These are phyloP conservation scores for Himalopsyche anomala DNA, from an alignment of 2,888 invertebrate species.

Conservation along the genomic window DNA sequence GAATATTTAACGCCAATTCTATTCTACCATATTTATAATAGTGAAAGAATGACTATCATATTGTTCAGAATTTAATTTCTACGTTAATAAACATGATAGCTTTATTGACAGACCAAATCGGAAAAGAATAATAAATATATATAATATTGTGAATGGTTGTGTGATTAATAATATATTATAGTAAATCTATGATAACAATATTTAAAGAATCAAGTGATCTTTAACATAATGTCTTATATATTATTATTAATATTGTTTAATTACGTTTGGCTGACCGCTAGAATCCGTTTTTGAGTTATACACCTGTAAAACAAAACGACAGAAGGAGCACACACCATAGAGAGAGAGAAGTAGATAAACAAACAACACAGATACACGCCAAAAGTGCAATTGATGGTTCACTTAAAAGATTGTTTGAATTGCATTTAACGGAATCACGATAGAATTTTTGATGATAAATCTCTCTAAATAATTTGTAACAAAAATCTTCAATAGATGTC, in stretches of 20 bases:
- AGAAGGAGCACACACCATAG: slow-evolving; percentile 66
- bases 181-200: slow-evolving; percentile 43
- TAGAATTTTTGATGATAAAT: no score
- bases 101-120: not conserved
- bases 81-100: not conserved
- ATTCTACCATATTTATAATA: not conserved
- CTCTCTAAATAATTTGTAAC: no score
- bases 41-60: not conserved
- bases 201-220: slow-evolving; percentile 38
- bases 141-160: slow-evolving; percentile 42
- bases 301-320: slow-evolving; percentile 71
- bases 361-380: slow-evolving; percentile 61
- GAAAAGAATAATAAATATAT: slow-evolving; percentile 35
- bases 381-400: slow-evolving; percentile 51
- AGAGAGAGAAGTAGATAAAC: slow-evolving; percentile 70
- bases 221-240: slow-evolving; percentile 44
- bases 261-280: slow-evolving; percentile 79
- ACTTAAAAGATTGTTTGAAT: not conserved
- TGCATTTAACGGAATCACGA: no score
- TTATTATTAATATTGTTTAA: slow-evolving; percentile 67
- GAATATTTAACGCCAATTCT: slow-evolving; percentile 6
- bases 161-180: slow-evolving; percentile 35
- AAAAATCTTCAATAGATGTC: no score
- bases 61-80: not conserved
- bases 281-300: slow-evolving; percentile 79